Conservation (phyloP, 2,888 invertebrate species). For the Ochropleura leucogaster region DNA sequence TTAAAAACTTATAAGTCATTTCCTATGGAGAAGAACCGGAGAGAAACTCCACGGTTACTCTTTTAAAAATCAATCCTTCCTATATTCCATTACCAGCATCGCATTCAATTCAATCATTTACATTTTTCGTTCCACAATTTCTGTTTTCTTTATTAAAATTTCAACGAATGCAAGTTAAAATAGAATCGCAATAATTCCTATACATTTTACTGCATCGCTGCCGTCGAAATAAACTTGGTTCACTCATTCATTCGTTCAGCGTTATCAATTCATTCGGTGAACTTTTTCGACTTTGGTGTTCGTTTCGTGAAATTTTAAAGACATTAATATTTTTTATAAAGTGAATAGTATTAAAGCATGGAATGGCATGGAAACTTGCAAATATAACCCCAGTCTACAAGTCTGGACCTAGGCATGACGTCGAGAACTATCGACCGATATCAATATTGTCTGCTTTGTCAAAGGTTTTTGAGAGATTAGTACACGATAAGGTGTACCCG, state of each 20-base stretch:
- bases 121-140: slow-evolving; percentile 24
- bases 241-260: slow-evolving; percentile 45
- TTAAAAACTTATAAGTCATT: no score
- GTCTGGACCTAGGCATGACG: no score
- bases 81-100: neutral
- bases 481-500: no score
- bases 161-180: slow-evolving; percentile 33
- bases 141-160: slow-evolving; percentile 38
- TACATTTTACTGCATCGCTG: slow-evolving; percentile 30
- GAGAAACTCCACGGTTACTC: no score
- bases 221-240: slow-evolving; percentile 52
- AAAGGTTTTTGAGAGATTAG: no score
- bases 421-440: no score
- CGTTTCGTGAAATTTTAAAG: slow-evolving; percentile 20
- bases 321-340: slow-evolving; percentile 29
- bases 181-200: slow-evolving; percentile 36
- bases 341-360: slow-evolving; percentile 12
- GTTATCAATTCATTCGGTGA: slow-evolving; percentile 59
- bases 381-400: no score
- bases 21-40: no score
- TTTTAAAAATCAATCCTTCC: neutral
- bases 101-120: slow-evolving; percentile 30
- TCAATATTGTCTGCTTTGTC: no score
- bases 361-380: no score
- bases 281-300: slow-evolving; percentile 29